These are phyloP conservation scores for Simalia tracyae DNA, from an alignment of 2,797 vertebrate species.

Conservation along the genomic window DNA sequence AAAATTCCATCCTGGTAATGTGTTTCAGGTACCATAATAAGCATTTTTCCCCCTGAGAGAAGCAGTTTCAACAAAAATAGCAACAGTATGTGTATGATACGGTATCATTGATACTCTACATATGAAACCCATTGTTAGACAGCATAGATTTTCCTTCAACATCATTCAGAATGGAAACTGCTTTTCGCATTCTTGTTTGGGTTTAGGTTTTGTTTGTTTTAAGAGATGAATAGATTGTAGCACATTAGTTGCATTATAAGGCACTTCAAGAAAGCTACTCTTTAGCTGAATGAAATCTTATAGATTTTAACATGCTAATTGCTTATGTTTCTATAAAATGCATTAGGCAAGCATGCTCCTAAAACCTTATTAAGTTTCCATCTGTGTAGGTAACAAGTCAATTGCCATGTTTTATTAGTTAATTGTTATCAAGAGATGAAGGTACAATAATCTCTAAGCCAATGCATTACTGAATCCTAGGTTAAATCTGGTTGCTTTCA, in stretches of 20 bases:
- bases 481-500: not conserved
- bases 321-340: slow-evolving; percentile 28
- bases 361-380: not conserved
- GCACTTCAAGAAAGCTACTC: not conserved
- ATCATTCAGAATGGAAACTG: not conserved
- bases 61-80: not conserved
- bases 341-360: slow-evolving; percentile 1
- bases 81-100: not conserved
- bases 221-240: not conserved
- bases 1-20: not conserved
- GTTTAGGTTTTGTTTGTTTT: not conserved
- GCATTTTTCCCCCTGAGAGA: not conserved
- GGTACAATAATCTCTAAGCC: not conserved
- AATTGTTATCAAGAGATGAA: slow-evolving; percentile 8
- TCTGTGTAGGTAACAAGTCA: not conserved
- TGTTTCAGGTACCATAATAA: not conserved
- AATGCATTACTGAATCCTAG: not conserved
- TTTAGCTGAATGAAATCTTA: not conserved
- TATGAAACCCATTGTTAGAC: too few species aligned
- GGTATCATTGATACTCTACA: too few species aligned
- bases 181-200: not conserved
- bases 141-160: not conserved
- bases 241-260: not conserved
- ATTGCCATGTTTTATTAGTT: not conserved
- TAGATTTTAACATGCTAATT: not conserved